These are phyloP conservation scores for Nudaria mundana DNA, from an alignment of 2,888 invertebrate genomes.

Conservation along the genomic window DNA sequence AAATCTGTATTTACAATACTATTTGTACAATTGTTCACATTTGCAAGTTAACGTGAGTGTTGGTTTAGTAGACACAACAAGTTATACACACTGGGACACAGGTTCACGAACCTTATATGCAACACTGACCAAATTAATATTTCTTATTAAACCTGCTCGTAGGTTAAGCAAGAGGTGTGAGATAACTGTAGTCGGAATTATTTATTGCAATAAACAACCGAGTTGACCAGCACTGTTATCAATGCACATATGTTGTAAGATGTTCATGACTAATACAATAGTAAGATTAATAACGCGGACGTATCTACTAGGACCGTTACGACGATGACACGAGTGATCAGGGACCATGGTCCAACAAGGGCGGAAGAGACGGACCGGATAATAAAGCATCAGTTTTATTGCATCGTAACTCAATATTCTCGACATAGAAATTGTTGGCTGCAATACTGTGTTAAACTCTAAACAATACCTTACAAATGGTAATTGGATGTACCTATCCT, in stretches of 20 bases:
- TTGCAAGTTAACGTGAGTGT: too few relatives aligned
- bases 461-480: slow-evolving; percentile 56
- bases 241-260: slow-evolving; percentile 70
- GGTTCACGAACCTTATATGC: too few relatives aligned
- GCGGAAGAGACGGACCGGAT: slow-evolving; percentile 77
- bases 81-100: too few relatives aligned
- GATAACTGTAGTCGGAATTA: slow-evolving; percentile 63
- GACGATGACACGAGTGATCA: slow-evolving; percentile 71
- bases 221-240: slow-evolving; percentile 71
- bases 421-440: slow-evolving; percentile 75
- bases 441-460: slow-evolving; percentile 52
- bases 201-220: slow-evolving; percentile 62
- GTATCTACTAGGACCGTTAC: slow-evolving; percentile 66
- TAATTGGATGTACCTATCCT: slow-evolving; percentile 63
- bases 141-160: slow-evolving; percentile 10
- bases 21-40: too few relatives aligned
- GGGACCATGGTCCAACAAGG: slow-evolving; percentile 72
- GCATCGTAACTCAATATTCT: slow-evolving; percentile 71
- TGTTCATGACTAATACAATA: slow-evolving; percentile 71
- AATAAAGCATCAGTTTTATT: slow-evolving; percentile 72
- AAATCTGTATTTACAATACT: too few relatives aligned
- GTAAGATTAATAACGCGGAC: slow-evolving; percentile 77
- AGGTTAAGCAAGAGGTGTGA: slow-evolving; percentile 54
- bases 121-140: background rate
- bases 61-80: too few relatives aligned